These are phyloP conservation scores for Rhynchophorus ferrugineus DNA, from an alignment of 1,140 invertebrate genomes.

Conservation along the genomic window DNA sequence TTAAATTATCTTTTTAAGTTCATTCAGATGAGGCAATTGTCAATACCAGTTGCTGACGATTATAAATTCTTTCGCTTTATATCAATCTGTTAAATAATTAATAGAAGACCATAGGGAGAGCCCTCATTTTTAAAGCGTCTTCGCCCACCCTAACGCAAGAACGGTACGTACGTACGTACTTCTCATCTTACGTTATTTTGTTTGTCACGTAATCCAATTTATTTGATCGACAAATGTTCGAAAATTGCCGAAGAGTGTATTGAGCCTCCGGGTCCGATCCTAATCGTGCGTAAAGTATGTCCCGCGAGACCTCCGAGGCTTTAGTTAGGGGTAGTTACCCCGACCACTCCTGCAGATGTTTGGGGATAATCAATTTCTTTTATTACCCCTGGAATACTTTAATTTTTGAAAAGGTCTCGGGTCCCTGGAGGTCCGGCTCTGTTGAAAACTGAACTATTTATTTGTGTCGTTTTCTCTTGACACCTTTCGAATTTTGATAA, in stretches of 20 bases:
- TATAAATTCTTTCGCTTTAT: too few relatives aligned
- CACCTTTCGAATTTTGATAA: too few relatives aligned
- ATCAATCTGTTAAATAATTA: too few relatives aligned
- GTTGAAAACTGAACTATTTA: not conserved
- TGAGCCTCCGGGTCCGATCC: constrained; percentile 34
- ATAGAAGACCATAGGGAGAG: too few relatives aligned
- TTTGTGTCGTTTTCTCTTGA: too few relatives aligned
- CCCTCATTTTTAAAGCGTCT: too few relatives aligned
- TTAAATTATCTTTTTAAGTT: too few relatives aligned
- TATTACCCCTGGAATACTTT: constrained; percentile 21
- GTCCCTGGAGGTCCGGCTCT: constrained; percentile 1
- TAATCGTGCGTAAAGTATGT: constrained; percentile 36
- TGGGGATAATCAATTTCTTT: constrained; percentile 27
- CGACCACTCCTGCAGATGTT: constrained; percentile 30
- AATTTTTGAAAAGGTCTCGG: constrained; percentile 21
- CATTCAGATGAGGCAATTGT: too few relatives aligned
- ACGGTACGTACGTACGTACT: too few relatives aligned
- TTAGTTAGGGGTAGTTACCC: constrained; percentile 29
- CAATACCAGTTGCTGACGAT: too few relatives aligned
- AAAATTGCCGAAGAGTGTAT: constrained; percentile 37
- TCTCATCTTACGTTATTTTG: constrained; percentile 22
- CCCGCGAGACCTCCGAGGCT: constrained; percentile 22
- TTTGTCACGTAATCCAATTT: constrained; percentile 33
- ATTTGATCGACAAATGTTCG: constrained; percentile 32
- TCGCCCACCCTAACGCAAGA: too few relatives aligned